Conservation (phyloP, 2,888 invertebrate genomes). For the Tupiocoris notatus region DNA sequence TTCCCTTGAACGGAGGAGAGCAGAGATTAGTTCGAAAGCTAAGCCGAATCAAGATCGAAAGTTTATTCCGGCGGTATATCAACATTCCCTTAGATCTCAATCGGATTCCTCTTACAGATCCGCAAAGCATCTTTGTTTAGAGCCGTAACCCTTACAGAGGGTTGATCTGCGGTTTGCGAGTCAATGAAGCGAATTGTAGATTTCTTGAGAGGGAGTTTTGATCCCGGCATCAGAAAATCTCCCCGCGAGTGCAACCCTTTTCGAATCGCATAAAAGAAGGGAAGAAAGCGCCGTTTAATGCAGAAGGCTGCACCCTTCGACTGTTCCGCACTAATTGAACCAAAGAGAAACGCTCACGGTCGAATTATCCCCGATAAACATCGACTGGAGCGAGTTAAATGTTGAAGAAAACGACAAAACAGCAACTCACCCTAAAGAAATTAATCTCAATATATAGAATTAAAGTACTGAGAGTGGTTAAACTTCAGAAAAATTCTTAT, state of each 20-base stretch:
- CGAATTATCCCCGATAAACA: neutral
- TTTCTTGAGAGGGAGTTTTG: neutral
- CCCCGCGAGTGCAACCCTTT: neutral
- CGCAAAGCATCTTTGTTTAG: neutral
- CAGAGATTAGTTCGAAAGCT: too few species aligned
- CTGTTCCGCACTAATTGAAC: neutral
- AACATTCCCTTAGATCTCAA: too few species aligned
- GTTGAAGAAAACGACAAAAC: neutral
- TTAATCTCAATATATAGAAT: too few species aligned
- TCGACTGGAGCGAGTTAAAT: neutral
- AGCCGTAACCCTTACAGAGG: neutral
- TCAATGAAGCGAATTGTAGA: neutral
- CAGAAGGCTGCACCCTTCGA: neutral
- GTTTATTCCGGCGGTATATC: too few species aligned
- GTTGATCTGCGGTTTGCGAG: neutral
- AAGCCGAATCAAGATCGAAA: too few species aligned
- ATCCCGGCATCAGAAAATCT: neutral
- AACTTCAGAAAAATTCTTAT: too few species aligned
- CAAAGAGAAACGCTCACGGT: neutral
- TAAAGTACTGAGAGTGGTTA: too few species aligned
- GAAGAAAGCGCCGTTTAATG: neutral
- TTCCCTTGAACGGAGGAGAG: too few species aligned
- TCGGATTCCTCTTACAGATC: too few species aligned
- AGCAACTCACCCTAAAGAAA: neutral
- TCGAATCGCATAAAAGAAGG: neutral